Evolutionary conservation across 1,140 invertebrate genomes (phyloP), one percentile per base, ranked within the genome.

Genomic region (Batillaria attramentaria): DNA sequence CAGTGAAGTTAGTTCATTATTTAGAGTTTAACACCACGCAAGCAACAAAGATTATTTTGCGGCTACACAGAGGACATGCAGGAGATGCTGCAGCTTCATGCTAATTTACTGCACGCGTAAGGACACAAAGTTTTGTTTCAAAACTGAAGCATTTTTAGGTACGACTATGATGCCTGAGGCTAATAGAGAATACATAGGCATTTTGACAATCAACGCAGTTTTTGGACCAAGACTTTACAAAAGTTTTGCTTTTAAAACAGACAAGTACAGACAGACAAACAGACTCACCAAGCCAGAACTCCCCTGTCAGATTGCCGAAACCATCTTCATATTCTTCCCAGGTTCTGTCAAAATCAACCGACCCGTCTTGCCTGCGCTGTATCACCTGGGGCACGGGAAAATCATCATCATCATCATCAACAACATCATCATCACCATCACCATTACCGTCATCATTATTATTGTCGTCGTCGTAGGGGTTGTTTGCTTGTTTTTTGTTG

Each of bases 261-360:
- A n/a, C 2, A 35, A 4, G 8, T 16, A 66, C 13, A 10, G 31
- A 66, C 4, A 16, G 62, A 66, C 62, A 24, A 24, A 66, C 31
- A 35, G 1, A 57, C 60, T n/a, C 86, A 3, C 92, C 92, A 0
- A 91, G 46, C 91, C 91, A 92, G 80, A 87, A 90, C 62, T 91
- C 89, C 0, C 92, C 92, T 4, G 92, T 93, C 81, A 95, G 94
- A 89, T 97, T 95, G 2, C 97, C 97, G 89, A 98, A 98, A 10
- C 97, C 97, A 84, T 96, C 95, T 89, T 97, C 97, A 88, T 98
- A 98, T 86, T 97, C 95, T 18, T 94, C 93, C 97, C 97, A 98
- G 87, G 96, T 95, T 10, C 96, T 92, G 88, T 97, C 97, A 92
- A 98, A 98, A 88, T 96, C 97, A 16, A 88, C 84, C 0, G 82